A percentile compares a stretch with the other conserved stretches of the same genome.
phyloP scores from a whole-genome alignment of 1,140 invertebrate species.

The Papilio helenus region DNA sequence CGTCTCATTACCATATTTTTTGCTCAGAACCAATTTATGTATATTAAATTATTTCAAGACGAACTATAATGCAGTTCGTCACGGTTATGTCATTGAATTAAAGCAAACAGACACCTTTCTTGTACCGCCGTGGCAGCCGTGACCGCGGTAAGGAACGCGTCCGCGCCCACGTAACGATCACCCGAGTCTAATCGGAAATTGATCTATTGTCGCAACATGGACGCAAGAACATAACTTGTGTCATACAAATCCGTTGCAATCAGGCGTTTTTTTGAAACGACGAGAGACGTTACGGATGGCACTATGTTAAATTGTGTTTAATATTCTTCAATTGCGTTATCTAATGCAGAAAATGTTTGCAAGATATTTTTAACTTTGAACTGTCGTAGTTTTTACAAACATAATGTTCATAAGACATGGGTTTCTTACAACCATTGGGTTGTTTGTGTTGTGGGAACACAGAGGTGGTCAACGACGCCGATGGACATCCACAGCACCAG shows the following conservation, averaged over 20 bases:
- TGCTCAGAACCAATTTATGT: background rate
- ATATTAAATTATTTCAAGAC: background rate
- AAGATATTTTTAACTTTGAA: too few species aligned
- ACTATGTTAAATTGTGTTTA: background rate
- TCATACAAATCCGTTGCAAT: background rate
- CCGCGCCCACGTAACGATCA: conserved; percentile 43
- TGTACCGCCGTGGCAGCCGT: background rate
- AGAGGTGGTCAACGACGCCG: too few species aligned
- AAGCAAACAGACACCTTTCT: conserved; percentile 38
- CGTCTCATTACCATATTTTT: background rate
- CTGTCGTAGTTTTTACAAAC: too few species aligned
- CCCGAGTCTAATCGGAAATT: conserved; percentile 48
- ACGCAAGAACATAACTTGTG: background rate
- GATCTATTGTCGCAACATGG: conserved; percentile 45
- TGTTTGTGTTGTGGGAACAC: too few species aligned
- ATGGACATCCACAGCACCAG: too few species aligned
- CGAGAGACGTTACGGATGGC: too few species aligned
- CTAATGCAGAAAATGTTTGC: background rate
- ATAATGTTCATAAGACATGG: too few species aligned
- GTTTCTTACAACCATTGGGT: too few species aligned
- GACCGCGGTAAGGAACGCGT: conserved; percentile 40
- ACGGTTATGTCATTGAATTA: conserved; percentile 42
- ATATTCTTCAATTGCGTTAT: background rate
- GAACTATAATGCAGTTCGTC: background rate
- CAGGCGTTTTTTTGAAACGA: background rate